These are phyloP conservation scores for Eubucco bourcierii DNA, from an alignment of 2,113 vertebrate genomes.

Conservation along the genomic window DNA sequence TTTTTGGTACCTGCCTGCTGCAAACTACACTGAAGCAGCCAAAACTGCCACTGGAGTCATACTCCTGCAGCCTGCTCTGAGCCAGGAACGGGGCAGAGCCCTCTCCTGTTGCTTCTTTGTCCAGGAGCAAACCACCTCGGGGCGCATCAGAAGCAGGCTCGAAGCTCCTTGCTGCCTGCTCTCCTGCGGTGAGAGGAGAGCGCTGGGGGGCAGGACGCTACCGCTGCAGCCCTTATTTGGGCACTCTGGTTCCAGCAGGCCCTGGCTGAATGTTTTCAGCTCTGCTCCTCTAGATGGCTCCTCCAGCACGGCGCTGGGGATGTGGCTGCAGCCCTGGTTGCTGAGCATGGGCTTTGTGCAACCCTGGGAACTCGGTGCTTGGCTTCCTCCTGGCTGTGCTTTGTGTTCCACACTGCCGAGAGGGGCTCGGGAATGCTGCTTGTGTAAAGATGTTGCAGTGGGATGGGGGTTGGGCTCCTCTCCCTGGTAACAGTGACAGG, in stretches of 20 bases:
- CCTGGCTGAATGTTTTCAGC: slow-evolving; percentile 14
- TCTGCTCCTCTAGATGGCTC: slow-evolving; percentile 68
- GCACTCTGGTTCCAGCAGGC: slow-evolving; percentile 16
- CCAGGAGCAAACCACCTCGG: background rate
- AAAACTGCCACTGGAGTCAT: background rate
- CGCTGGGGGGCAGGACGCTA: background rate
- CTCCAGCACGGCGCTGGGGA: background rate
- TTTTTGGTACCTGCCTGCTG: background rate
- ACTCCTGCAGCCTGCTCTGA: background rate
- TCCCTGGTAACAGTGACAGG: too few relatives aligned
- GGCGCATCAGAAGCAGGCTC: background rate
- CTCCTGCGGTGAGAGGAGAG: slow-evolving; percentile 14
- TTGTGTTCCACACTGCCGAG: background rate
- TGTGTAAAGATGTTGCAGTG: background rate
- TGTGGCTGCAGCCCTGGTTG: background rate
- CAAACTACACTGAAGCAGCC: background rate
- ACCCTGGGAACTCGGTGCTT: background rate
- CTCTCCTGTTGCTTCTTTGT: background rate
- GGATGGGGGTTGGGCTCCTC: too few relatives aligned
- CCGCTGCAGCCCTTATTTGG: slow-evolving; percentile 56
- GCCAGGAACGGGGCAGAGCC: background rate
- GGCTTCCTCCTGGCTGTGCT: background rate
- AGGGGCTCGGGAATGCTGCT: background rate
- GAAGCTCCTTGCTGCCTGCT: background rate
- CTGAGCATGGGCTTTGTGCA: background rate